These are phyloP conservation scores for Trematomus loennbergii DNA, from an alignment of 2,113 vertebrate genomes.

Conservation along the genomic window DNA sequence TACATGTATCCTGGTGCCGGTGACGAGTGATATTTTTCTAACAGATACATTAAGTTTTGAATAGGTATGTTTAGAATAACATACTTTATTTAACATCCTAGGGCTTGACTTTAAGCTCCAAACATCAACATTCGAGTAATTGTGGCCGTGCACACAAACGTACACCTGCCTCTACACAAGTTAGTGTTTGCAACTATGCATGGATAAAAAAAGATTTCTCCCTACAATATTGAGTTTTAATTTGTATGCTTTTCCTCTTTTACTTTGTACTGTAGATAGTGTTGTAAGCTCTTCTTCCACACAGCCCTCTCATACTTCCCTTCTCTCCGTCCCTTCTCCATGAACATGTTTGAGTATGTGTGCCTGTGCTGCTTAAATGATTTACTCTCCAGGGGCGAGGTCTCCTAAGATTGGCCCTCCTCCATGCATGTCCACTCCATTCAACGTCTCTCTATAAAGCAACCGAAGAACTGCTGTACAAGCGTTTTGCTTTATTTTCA, in stretches of 20 bases:
- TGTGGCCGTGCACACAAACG: background rate
- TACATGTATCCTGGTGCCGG: no score
- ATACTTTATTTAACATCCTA: constrained; percentile 38
- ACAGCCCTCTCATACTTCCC: background rate
- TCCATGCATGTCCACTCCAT: constrained; percentile 73
- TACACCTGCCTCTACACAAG: background rate
- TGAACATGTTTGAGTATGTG: constrained; percentile 43
- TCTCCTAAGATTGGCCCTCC: constrained; percentile 62
- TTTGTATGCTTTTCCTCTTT: background rate
- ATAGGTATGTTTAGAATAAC: background rate
- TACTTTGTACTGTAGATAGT: background rate
- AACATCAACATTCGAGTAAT: background rate
- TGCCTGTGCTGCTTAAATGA: constrained; percentile 51
- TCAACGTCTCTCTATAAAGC: constrained; percentile 48
- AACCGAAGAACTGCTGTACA: constrained; percentile 59
- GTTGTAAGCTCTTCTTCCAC: background rate
- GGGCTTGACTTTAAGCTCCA: constrained; percentile 7
- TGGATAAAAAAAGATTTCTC: background rate
- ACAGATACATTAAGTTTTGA: background rate
- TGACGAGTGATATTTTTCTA: no score
- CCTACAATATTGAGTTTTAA: background rate
- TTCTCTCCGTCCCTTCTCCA: background rate
- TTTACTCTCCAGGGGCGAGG: constrained; percentile 54
- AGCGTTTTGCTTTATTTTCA: constrained; percentile 68
- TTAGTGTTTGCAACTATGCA: background rate